phyloP scores from a whole-genome alignment of 1,140 invertebrate genomes.

The Aradophagus sp. region DNA sequence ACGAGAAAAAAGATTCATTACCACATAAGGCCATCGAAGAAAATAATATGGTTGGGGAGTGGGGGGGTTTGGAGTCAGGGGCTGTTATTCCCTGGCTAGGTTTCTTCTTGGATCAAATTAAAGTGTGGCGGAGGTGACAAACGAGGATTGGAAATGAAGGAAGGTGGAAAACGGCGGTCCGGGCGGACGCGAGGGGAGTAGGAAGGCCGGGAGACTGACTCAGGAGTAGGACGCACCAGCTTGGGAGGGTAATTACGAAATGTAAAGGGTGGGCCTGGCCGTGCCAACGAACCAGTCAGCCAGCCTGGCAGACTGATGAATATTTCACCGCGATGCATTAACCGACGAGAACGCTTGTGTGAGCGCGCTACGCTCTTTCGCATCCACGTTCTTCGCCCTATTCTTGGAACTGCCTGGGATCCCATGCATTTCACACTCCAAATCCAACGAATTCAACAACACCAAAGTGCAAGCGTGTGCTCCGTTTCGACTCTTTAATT shows the following conservation, averaged over 20 bases:
- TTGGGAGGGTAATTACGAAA: conserved; percentile 73
- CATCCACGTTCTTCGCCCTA: conserved; percentile 53
- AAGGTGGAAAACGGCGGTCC: conserved; percentile 10
- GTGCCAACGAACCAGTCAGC: conserved; percentile 61
- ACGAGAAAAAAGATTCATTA: too few species aligned
- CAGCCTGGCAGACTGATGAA: conserved; percentile 70
- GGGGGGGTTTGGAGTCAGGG: conserved; percentile 11
- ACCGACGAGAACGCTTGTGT: conserved; percentile 67
- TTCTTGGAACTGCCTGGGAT: conserved; percentile 44
- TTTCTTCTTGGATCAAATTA: conserved; percentile 46
- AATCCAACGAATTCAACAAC: conserved; percentile 37
- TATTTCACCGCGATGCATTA: conserved; percentile 73
- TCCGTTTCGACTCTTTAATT: too few species aligned
- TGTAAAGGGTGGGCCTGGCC: conserved; percentile 71
- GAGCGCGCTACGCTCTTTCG: conserved; percentile 65
- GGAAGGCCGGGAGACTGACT: conserved; percentile 55
- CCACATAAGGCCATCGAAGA: too few species aligned
- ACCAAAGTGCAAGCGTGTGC: conserved; percentile 9
- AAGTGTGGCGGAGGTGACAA: conserved; percentile 48
- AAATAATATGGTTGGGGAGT: too few species aligned
- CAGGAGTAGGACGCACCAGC: conserved; percentile 60
- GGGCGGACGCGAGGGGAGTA: conserved; percentile 8
- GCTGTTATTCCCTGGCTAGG: conserved; percentile 26
- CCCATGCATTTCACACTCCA: conserved; percentile 49
- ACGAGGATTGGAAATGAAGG: conserved; percentile 56